Evolutionary conservation across 2,797 vertebrate genomes (phyloP).

Genomic region (Microhierax caerulescens): DNA sequence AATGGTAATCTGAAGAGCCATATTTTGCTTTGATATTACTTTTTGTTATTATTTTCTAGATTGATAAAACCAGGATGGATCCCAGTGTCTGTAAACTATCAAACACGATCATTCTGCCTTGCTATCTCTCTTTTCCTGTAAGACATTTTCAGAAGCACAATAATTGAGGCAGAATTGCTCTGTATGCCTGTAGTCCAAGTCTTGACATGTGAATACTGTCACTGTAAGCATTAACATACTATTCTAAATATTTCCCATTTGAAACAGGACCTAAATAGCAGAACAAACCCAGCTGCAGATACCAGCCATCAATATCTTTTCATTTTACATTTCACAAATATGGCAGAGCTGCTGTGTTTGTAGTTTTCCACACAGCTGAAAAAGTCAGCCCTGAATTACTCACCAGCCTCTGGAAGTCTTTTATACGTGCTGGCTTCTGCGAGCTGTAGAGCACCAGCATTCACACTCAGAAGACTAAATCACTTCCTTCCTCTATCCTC

Average conservation of each 20-base stretch:
- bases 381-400: conserved; percentile 51
- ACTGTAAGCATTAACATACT: background rate
- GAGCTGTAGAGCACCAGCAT: background rate
- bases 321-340: conserved; percentile 8
- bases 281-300: conserved; percentile 56
- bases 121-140: background rate
- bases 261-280: conserved; percentile 44
- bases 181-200: background rate
- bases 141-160: background rate
- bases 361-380: conserved; percentile 53
- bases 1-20: background rate
- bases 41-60: background rate
- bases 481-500: conserved; percentile 4
- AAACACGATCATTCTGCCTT: background rate
- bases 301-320: conserved; percentile 34
- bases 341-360: conserved; percentile 56
- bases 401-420: conserved; percentile 41
- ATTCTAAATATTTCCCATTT: conserved; percentile 1
- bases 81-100: background rate
- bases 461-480: background rate
- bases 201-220: background rate
- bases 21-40: background rate
- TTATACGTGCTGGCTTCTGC: background rate
- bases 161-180: background rate
- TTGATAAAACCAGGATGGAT: background rate